Base-by-base conservation (phyloP, 92 coral and sea anemone species). In the Scolanthus callimorphus region DNA sequence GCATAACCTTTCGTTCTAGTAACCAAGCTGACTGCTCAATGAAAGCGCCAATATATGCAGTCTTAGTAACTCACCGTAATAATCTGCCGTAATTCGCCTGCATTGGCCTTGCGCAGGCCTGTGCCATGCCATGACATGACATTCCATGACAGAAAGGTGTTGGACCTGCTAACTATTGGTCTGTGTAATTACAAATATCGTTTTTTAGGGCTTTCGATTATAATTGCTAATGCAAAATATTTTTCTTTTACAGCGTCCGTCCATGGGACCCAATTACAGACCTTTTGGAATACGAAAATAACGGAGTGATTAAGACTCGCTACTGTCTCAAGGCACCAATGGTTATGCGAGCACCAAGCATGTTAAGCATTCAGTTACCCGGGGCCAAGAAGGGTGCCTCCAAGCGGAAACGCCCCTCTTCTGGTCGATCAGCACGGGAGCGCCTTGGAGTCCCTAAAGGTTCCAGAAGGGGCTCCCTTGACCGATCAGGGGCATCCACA, bases 211-310 rank as follows among this genome's bases (percentile, higher is more conserved):
- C n/a, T n/a, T n/a, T n/a, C n/a, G n/a, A n/a, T n/a, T n/a, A n/a
- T n/a, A n/a, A n/a, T n/a, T n/a, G n/a, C n/a, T n/a, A n/a, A n/a
- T n/a, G n/a, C n/a, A n/a, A n/a, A n/a, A n/a, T n/a, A n/a, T n/a
- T n/a, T n/a, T n/a, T 29, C 1, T 30, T 57, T 60, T 44, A 19
- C 49, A 94, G 99, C 30, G 85, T 89, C 0, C 85, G 99, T 23
- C 99, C 92, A 0, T 94, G 99, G 99, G 99, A 94, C 61, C 76
- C 82, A 11, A 89, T 94, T 85, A 85, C 99, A 50, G 99, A 94
- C 48, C 73, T 94, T 4, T 48, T 62, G 31, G 99, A 94, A 45
- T 89, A 77, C 59, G 99, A 94, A 61, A 59, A 65, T 44, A 80
- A 74, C 0, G 96, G 96, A 23, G 77, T 81, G 2, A 39, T 94